phyloP scores from a whole-genome alignment of 2,113 vertebrate genomes.

The Pomatorhinus ruficollis region DNA sequence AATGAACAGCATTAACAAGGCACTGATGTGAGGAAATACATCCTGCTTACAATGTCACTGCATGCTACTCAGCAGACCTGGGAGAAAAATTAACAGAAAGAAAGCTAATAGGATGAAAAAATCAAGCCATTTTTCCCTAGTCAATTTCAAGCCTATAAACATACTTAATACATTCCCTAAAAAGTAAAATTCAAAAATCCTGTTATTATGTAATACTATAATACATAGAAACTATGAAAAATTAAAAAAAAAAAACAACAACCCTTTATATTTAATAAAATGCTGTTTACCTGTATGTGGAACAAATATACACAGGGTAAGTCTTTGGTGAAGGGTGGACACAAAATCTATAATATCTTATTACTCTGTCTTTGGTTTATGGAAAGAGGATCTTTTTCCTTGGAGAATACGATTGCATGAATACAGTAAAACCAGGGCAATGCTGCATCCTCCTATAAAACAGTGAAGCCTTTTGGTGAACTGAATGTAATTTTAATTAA shows the following conservation, averaged over 20 bases:
- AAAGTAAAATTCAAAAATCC: not conserved
- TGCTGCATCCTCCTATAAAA: not conserved
- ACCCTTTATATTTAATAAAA: not conserved
- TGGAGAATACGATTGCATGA: conserved; percentile 2
- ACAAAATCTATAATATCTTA: conserved; percentile 55
- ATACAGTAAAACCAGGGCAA: conserved; percentile 10
- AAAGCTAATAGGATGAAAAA: conserved; percentile 23
- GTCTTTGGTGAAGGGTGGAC: conserved; percentile 34
- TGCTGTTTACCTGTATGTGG: conserved; percentile 36
- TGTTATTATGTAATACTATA: conserved; percentile 10
- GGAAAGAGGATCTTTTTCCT: conserved; percentile 3
- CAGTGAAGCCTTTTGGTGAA: conserved; percentile 12
- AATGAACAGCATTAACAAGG: conserved; percentile 76
- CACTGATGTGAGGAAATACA: conserved; percentile 72
- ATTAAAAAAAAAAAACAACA: not conserved
- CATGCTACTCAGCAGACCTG: conserved; percentile 36
- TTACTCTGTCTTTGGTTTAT: conserved; percentile 39
- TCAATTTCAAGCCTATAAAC: conserved; percentile 20
- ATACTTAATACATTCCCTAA: not conserved
- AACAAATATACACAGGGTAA: conserved; percentile 45
- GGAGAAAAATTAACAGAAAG: conserved; percentile 72
- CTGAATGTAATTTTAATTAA: conserved; percentile 71
- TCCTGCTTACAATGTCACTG: conserved; percentile 69
- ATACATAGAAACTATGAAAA: conserved; percentile 18
- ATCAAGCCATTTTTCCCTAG: not conserved